Conservation (phyloP, 2,888 invertebrate species). For the Antheraea assamensis region DNA sequence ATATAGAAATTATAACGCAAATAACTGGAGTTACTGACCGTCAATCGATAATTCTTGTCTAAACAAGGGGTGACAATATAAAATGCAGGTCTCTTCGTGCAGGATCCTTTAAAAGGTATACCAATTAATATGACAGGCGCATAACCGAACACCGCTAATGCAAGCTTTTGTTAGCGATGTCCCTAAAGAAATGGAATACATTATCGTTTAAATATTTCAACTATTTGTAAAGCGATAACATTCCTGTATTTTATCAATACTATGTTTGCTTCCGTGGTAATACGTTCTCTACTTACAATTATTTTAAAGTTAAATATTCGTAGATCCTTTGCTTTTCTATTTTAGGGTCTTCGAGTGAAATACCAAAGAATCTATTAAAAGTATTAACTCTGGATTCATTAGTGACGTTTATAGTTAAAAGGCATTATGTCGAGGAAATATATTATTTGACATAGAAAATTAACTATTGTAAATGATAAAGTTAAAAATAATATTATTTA, state of each 20-base stretch:
- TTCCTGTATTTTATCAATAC: conserved; percentile 2
- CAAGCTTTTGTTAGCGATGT: conserved; percentile 27
- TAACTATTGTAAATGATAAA: not conserved
- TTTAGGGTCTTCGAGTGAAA: not conserved
- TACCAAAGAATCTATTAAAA: not conserved
- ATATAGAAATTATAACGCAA: not conserved
- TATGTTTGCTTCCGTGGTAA: not conserved
- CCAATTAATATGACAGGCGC: conserved; percentile 54
- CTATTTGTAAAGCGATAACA: conserved; percentile 21
- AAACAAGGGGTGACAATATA: conserved; percentile 46
- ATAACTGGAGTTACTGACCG: conserved; percentile 17
- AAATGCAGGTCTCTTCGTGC: conserved; percentile 48
- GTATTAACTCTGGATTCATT: not conserved
- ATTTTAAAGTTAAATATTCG: not conserved
- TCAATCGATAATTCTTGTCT: conserved; percentile 26
- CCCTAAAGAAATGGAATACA: conserved; percentile 17
- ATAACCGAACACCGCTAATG: conserved; percentile 39
- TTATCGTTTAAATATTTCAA: conserved; percentile 20
- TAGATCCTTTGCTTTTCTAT: not conserved
- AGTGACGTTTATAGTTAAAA: too few relatives aligned
- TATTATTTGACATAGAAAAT: not conserved
- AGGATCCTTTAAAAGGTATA: conserved; percentile 39
- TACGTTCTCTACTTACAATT: not conserved
- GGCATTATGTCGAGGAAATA: too few relatives aligned
- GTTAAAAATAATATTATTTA: not conserved